A percentile compares a stretch with the other conserved stretches of the same genome.
Conservation (phyloP, 1,140 invertebrate species). For the Aphidius ervi region DNA sequence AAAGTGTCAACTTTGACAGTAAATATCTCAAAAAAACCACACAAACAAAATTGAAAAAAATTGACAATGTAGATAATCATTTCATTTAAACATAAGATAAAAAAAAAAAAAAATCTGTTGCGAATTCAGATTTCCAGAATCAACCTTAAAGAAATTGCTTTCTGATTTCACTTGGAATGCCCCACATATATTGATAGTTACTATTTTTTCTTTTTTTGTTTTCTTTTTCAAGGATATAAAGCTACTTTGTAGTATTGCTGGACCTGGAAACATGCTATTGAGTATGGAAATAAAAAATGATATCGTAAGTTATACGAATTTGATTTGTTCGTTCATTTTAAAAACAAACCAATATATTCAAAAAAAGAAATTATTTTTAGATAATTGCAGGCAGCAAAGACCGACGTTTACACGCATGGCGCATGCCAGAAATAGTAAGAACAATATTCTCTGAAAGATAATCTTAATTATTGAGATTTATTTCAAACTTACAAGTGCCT, state of each 20-base stretch:
- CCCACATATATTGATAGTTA: background rate
- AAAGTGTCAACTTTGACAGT: no score
- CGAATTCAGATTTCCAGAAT: no score
- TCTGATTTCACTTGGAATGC: no score
- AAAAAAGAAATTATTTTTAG: conserved; percentile 42
- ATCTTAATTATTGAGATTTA: conserved; percentile 13
- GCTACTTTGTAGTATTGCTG: conserved; percentile 58
- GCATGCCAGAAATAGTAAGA: conserved; percentile 55
- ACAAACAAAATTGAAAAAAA: no score
- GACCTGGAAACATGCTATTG: conserved; percentile 63
- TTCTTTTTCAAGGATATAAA: conserved; percentile 42
- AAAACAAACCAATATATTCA: conserved; percentile 12
- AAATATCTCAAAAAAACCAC: no score
- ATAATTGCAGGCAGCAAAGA: conserved; percentile 64
- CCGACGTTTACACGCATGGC: conserved; percentile 58
- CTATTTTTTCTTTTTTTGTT: conserved; percentile 19
- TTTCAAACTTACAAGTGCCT: conserved; percentile 19
- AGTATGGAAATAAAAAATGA: conserved; percentile 60
- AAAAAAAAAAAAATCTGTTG: no score
- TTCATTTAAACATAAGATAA: no score
- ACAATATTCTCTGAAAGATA: conserved; percentile 28
- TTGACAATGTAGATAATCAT: no score
- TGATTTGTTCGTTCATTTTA: background rate
- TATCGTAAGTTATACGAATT: conserved; percentile 51
- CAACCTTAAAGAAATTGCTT: no score